Evolutionary conservation across 2,888 invertebrate species (phyloP).

Genomic region (Cyaniris semiargus): DNA sequence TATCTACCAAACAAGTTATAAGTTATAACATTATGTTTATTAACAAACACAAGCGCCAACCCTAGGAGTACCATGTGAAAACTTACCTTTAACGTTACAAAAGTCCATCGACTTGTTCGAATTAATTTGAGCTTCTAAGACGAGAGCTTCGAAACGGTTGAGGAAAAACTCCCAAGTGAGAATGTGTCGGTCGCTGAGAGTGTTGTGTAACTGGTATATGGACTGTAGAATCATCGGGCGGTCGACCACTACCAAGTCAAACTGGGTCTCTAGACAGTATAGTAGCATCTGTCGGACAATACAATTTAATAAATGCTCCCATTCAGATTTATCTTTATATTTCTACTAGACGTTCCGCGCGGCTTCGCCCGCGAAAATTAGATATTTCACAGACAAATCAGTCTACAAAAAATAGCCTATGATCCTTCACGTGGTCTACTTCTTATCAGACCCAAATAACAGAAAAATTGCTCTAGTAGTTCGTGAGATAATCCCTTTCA

Average conservation of each 20-base stretch:
- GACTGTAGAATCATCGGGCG: constrained; percentile 98
- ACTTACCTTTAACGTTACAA: constrained; percentile 87
- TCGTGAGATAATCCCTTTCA: too few species aligned
- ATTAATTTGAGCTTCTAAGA: constrained; percentile 97
- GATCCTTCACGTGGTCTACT: too few species aligned
- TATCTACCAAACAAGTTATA: constrained; percentile 24
- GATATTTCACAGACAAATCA: too few species aligned
- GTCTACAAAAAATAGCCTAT: too few species aligned
- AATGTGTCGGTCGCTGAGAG: constrained; percentile 93
- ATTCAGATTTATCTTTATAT: not conserved
- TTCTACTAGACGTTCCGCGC: too few species aligned
- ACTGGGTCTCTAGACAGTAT: constrained; percentile 97
- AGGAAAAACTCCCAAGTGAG: constrained; percentile 99
- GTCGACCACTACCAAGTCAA: constrained; percentile 97
- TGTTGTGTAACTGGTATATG: constrained; percentile 95
- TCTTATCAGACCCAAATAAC: too few species aligned
- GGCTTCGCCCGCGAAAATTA: too few species aligned
- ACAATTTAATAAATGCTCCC: not conserved
- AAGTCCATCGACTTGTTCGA: constrained; percentile 92
- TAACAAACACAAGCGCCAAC: constrained; percentile 28
- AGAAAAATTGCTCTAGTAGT: too few species aligned
- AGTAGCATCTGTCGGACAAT: constrained; percentile 85
- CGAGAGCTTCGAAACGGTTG: constrained; percentile 94
- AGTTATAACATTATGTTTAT: constrained; percentile 27
- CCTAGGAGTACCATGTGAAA: not conserved